Base-by-base conservation (phyloP, 1,140 invertebrate species). In the Eurosta solidaginis region DNA sequence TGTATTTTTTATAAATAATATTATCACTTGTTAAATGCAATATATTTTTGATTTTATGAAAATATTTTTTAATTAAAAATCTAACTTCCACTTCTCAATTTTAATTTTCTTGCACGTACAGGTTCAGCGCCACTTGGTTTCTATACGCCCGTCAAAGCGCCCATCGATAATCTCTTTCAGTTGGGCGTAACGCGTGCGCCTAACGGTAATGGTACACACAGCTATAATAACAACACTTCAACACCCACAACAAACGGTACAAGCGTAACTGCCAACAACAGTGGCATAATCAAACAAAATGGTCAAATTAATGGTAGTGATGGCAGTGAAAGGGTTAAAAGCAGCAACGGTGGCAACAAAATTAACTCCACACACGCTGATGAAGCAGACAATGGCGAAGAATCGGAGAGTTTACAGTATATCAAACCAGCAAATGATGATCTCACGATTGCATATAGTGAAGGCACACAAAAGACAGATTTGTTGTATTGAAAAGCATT, bases 71-170 rank as follows among this genome's bases (percentile, higher is more conserved):
- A 50, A 27, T 29, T 9, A 76, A 17, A 45, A 17, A 76, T 76
- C 27, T 76, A 36, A 76, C n/a, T 76, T 52, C 9, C n/a, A 73
- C 76, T 20, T 77, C 20, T 74, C 25, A n/a, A n/a, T n/a, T 74
- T 1, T 54, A 29, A 74, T 14, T 14, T 6, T 50, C 36, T 5
- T 49, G 3, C 17, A 27, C 20, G n/a, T 84, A 27, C 82, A 88
- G 84, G 84, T 81, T 88, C 87, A 63, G 85, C 82, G 45, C 84
- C 85, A 9, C 82, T 92, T 80, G 90, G 91, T 29, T 91, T 88
- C 82, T 93, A 92, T 79, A 92, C 91, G 42, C 92, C 92, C 36
- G 90, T 91, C 81, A 92, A 92, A 88, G 88, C 90, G 33, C 89
- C 90, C 78, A 84, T 91, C 79, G 87, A 89, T 74, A 89, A 88